These are phyloP conservation scores for Bujurquina vittata DNA, from an alignment of 2,113 vertebrate species.

Conservation along the genomic window DNA sequence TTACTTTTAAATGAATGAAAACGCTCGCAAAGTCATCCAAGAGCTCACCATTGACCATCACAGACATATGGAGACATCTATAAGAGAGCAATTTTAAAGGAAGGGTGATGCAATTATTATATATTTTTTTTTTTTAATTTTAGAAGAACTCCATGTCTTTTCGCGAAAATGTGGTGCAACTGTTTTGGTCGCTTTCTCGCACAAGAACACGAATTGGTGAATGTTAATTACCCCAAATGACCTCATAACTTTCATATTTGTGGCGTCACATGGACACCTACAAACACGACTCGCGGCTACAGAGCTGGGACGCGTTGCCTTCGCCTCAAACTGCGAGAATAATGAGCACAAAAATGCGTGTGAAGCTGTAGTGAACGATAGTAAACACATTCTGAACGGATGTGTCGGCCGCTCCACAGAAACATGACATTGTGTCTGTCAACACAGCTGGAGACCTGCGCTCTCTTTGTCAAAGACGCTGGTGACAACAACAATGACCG, in stretches of 20 bases:
- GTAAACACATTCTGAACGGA: conserved; percentile 26
- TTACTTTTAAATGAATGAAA: conserved; percentile 2
- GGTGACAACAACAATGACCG: conserved; percentile 67
- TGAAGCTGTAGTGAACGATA: conserved; percentile 18
- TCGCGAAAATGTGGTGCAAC: neutral
- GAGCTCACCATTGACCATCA: neutral
- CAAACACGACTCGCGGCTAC: neutral
- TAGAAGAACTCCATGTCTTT: neutral
- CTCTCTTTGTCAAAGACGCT: conserved; percentile 69
- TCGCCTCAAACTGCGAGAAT: neutral
- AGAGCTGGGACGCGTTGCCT: neutral
- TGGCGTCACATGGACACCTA: neutral
- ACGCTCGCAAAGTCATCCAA: neutral
- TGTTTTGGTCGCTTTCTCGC: neutral
- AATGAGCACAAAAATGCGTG: neutral
- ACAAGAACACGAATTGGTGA: neutral
- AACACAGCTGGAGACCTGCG: conserved; percentile 67
- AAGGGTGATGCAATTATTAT: neutral
- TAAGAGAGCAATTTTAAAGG: neutral
- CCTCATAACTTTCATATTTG: conserved; percentile 13
- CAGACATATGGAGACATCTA: neutral
- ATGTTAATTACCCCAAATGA: neutral
- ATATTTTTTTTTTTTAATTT: neutral
- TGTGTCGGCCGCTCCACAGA: conserved; percentile 34
- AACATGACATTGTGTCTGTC: conserved; percentile 69